Evolutionary conservation across 2,113 vertebrate genomes (phyloP).

Genomic region (Microtus pennsylvanicus): DNA sequence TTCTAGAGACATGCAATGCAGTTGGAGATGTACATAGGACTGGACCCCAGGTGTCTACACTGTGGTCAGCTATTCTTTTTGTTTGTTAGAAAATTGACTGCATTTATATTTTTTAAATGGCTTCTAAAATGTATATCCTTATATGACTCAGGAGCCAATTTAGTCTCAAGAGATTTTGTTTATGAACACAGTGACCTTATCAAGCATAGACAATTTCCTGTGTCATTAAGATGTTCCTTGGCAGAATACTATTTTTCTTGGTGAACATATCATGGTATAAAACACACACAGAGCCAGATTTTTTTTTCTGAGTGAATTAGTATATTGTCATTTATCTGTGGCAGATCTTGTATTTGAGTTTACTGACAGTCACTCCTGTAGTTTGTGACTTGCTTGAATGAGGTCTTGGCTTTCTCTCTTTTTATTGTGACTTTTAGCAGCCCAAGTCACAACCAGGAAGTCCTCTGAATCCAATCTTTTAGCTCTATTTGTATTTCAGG

Average conservation of each 20-base stretch:
- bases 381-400: constrained; percentile 52
- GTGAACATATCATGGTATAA: constrained; percentile 58
- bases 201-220: constrained; percentile 73
- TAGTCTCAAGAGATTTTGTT: constrained; percentile 50
- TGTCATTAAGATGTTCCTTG: constrained; percentile 71
- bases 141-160: constrained; percentile 26
- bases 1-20: not conserved
- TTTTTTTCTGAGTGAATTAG: constrained; percentile 62
- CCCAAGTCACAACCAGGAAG: constrained; percentile 60
- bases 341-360: constrained; percentile 68
- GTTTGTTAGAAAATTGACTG: not conserved
- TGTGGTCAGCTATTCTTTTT: not conserved
- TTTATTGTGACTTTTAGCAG: constrained; percentile 57
- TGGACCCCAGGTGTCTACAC: not conserved
- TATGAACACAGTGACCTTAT: constrained; percentile 72
- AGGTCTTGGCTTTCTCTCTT: constrained; percentile 56
- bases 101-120: constrained; percentile 17
- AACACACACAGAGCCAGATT: constrained; percentile 19
- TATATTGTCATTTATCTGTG: constrained; percentile 62
- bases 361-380: constrained; percentile 54
- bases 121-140: constrained; percentile 49
- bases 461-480: constrained; percentile 67
- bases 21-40: not conserved
- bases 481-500: constrained; percentile 56
- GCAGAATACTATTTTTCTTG: constrained; percentile 75